Evolutionary conservation across 2,113 vertebrate species (phyloP).

Genomic region (Indicator indicator): DNA sequence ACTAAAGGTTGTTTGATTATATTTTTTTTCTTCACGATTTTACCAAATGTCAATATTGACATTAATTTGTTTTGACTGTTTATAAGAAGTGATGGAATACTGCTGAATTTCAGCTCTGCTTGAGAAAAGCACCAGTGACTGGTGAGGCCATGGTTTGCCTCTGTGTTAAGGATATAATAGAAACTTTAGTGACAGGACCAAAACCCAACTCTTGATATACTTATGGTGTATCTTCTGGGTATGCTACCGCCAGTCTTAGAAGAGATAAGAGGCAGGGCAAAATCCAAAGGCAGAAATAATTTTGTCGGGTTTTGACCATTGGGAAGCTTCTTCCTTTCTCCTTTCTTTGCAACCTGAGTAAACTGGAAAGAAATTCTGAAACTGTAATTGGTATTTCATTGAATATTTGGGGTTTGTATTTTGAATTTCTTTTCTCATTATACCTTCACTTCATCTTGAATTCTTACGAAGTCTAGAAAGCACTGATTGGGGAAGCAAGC

Average conservation of each 20-base stretch:
- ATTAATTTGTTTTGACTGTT: background rate
- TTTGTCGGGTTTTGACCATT: background rate
- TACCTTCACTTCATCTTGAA: background rate
- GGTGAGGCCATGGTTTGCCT: background rate
- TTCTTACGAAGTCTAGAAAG: background rate
- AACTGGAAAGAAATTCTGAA: background rate
- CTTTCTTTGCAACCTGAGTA: background rate
- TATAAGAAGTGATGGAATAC: background rate
- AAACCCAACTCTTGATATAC: background rate
- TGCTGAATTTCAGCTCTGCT: background rate
- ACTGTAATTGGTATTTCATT: background rate
- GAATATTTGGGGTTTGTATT: background rate
- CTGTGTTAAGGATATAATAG: background rate
- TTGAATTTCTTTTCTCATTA: background rate
- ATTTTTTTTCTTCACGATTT: background rate
- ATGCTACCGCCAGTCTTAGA: background rate
- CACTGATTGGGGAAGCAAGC: background rate
- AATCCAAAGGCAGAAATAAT: background rate
- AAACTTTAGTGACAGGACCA: background rate
- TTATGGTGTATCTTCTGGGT: background rate
- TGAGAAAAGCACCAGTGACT: background rate
- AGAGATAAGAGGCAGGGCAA: background rate
- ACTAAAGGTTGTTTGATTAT: fast-evolving
- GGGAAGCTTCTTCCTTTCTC: background rate
- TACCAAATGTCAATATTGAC: background rate